Base-by-base conservation (phyloP, 2,113 vertebrate genomes). In the Rhegmatorhina hoffmannsi region DNA sequence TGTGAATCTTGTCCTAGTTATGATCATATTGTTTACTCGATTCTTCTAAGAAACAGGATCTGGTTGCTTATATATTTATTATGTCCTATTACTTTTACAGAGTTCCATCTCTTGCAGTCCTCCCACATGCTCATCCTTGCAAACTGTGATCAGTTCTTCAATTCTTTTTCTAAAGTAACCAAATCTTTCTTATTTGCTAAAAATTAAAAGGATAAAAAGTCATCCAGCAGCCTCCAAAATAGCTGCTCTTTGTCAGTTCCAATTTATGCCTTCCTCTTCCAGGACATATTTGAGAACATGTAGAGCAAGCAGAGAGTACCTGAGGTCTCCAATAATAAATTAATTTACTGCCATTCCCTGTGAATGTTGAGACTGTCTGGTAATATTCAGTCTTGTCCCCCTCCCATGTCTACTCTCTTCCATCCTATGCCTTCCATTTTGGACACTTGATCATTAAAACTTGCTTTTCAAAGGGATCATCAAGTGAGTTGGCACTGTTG, bases 1-100 rank as follows among this genome's bases (percentile, higher is more conserved):
- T 84, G 67, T 73, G 70, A 86, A 91, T 63, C 80, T 81, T 84
- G 72, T 69, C 53, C 87, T 90, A 44, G 79, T 91, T 94, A 64
- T 18, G 29, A 80, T 80, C 11, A 40, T 47, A 68, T 63, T 87
- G 64, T 88, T 92, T 55, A 77, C 77, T 44, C 80, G 36, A 70
- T 67, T 76, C 69, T 85, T 95, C 52, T 66, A 67, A 63, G 59
- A 79, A 89, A 82, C 31, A 60, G 36, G 38, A 79, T 90, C 38
- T 87, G 67, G 24, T n/a, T 88, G 82, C 50, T 88, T 94, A 77
- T 68, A 43, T 59, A 58, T 79, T 76, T 59, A 58, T 76, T 76
- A 79, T 84, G 43, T 78, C 76, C 64, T 74, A 47, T 68, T 84
- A 38, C 72, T 93, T 78, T 28, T 73, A 44, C 70, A 82, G 50